Conservation (phyloP, 2,888 invertebrate species). For the Pandemis corylana region DNA sequence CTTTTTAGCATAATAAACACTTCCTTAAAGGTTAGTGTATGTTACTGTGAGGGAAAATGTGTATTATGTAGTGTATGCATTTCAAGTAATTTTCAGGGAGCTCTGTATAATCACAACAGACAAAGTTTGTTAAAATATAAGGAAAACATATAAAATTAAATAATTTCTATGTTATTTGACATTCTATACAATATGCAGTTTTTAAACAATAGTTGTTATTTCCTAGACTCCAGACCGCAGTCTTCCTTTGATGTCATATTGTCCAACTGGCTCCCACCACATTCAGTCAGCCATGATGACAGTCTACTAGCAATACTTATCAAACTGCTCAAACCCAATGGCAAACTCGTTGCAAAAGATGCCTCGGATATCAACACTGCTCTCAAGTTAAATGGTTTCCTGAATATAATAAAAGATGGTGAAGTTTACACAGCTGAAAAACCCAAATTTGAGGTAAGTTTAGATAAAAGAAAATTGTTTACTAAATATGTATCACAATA, state of each 20-base stretch:
- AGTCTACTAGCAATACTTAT: conserved; percentile 83
- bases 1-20: too few species aligned
- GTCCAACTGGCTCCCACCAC: conserved; percentile 78
- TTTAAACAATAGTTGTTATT: not conserved
- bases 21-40: too few species aligned
- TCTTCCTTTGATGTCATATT: conserved; percentile 87
- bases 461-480: not conserved
- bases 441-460: conserved; percentile 88
- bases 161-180: too few species aligned
- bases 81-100: too few species aligned
- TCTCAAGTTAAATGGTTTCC: conserved; percentile 88
- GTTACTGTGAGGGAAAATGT: too few species aligned
- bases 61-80: too few species aligned
- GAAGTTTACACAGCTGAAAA: conserved; percentile 83
- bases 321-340: conserved; percentile 87
- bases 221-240: conserved; percentile 82
- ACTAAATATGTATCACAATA: not conserved
- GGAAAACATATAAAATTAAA: too few species aligned
- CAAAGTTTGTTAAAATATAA: too few species aligned
- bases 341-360: conserved; percentile 83
- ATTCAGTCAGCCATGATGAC: conserved; percentile 71
- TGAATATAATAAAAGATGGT: conserved; percentile 68
- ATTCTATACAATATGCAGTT: too few species aligned
- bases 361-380: conserved; percentile 72
- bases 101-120: too few species aligned